A percentile compares a stretch with the other conserved stretches of the same genome.
These are phyloP conservation scores for Dichetophora obliterata DNA, from an alignment of 2,888 invertebrate genomes.

Conservation along the genomic window DNA sequence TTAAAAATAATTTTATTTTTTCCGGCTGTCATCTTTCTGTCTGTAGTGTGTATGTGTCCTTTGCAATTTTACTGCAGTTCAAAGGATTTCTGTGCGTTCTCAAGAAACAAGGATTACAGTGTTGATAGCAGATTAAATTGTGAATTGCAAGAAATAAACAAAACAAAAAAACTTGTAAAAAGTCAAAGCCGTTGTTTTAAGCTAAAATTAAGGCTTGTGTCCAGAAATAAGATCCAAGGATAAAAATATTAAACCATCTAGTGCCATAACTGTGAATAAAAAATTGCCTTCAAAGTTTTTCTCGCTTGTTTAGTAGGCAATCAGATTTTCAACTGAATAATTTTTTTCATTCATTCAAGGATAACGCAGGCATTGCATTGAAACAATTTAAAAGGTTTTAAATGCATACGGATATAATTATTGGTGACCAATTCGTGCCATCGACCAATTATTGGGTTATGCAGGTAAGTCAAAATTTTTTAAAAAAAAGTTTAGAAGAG, in stretches of 20 bases:
- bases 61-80: not conserved
- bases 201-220: not conserved
- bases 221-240: not conserved
- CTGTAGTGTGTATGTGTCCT: not conserved
- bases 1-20: not conserved
- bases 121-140: not conserved
- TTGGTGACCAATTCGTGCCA: constrained; percentile 70
- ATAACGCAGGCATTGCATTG: not conserved
- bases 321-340: not conserved
- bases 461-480: constrained; percentile 63
- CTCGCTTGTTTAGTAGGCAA: not conserved
- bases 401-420: constrained; percentile 71
- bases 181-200: not conserved
- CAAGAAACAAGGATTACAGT: not conserved
- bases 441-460: constrained; percentile 70
- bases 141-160: not conserved
- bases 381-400: constrained; percentile 51
- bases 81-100: not conserved
- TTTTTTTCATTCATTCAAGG: not conserved
- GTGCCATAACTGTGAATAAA: constrained; percentile 23
- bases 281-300: not conserved
- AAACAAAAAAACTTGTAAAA: not conserved
- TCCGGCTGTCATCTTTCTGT: not conserved
- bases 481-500: not conserved
- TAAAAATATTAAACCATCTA: not conserved